A percentile compares a stretch with the other conserved stretches of the same genome.
Conservation (phyloP, 2,113 vertebrate genomes). For the Upupa epops region DNA sequence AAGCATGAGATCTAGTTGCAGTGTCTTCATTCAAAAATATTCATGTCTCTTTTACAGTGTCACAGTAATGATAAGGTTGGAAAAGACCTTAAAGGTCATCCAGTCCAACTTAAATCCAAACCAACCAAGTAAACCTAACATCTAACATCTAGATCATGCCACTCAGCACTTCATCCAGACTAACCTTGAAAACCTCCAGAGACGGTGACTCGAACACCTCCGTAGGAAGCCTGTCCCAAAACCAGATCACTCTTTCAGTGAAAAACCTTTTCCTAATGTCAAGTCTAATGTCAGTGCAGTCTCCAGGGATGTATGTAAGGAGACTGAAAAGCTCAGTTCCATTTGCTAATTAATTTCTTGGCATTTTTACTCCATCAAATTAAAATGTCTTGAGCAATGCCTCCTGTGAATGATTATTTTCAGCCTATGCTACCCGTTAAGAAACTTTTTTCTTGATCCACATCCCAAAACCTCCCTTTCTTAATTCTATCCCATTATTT, state of each 20-base stretch:
- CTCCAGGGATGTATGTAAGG: background rate
- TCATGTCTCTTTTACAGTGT: background rate
- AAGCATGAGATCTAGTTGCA: background rate
- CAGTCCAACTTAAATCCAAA: too few relatives aligned
- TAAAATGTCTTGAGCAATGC: constrained; percentile 1
- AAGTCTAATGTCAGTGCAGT: background rate
- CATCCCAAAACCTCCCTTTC: background rate
- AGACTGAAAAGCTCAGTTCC: background rate
- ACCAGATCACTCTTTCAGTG: too few relatives aligned
- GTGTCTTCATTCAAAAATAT: background rate
- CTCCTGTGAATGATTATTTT: constrained; percentile 19
- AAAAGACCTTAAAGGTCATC: too few relatives aligned
- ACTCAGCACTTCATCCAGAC: too few relatives aligned
- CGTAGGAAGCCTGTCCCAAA: too few relatives aligned
- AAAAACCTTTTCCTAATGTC: too few relatives aligned
- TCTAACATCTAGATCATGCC: too few relatives aligned
- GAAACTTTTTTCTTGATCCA: background rate
- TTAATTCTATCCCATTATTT: background rate
- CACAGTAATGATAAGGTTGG: too few relatives aligned
- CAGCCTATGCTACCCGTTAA: background rate
- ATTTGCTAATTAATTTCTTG: background rate
- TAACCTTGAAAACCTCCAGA: too few relatives aligned
- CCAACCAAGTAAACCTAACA: too few relatives aligned
- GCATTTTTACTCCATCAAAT: background rate
- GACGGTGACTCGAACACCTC: too few relatives aligned